Conservation (phyloP, 1,140 invertebrate genomes). For the Oscheius sp. region DNA sequence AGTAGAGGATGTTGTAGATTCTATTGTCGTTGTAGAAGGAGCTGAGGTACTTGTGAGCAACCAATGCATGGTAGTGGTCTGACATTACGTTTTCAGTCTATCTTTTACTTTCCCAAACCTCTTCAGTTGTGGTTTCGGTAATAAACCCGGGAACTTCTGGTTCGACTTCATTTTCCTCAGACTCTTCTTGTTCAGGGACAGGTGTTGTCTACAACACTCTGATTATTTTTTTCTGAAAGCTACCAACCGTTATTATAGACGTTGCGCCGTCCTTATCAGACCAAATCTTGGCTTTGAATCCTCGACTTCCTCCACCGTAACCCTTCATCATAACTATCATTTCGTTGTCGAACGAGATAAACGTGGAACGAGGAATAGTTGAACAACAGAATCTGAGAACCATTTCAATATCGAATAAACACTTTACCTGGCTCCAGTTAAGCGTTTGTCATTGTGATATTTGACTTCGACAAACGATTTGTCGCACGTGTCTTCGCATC, state of each 20-base stretch:
- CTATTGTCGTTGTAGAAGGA: background rate
- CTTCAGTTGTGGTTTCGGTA: background rate
- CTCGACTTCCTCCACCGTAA: constrained; percentile 32
- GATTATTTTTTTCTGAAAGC: too few species aligned
- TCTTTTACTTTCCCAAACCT: too few species aligned
- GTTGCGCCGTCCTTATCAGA: constrained; percentile 21
- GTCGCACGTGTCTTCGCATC: constrained; percentile 58
- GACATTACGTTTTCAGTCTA: background rate
- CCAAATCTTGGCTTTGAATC: constrained; percentile 48
- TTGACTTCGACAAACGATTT: constrained; percentile 57
- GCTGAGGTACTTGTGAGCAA: background rate
- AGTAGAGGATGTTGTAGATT: constrained; percentile 8
- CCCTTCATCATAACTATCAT: constrained; percentile 54
- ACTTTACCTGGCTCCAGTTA: constrained; percentile 26
- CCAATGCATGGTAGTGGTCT: background rate
- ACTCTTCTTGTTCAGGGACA: background rate
- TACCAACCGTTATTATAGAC: background rate
- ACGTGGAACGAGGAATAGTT: constrained; percentile 38
- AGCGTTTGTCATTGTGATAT: constrained; percentile 30
- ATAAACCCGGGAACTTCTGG: background rate
- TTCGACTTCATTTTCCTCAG: background rate
- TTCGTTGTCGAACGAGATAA: constrained; percentile 46
- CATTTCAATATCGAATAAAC: background rate
- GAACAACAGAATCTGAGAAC: constrained; percentile 55
- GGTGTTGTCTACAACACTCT: background rate